phyloP scores from a whole-genome alignment of 2,888 invertebrate species.

The Dorcus parallelipipedus region DNA sequence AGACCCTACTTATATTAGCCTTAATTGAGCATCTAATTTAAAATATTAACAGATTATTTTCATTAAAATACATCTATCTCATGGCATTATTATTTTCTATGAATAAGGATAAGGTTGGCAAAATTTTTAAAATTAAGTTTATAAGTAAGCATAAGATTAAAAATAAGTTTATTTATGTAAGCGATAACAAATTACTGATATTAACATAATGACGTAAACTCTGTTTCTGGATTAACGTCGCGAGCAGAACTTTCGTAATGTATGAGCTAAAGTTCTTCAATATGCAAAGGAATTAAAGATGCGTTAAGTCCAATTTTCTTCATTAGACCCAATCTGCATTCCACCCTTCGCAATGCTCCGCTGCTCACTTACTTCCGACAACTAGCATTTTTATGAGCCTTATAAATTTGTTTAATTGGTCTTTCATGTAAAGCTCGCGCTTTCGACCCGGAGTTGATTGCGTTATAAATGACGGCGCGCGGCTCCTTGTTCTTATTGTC shows the following conservation, averaged over 20 bases:
- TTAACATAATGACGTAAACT: too few relatives aligned
- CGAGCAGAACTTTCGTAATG: neutral
- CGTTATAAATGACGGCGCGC: slow-evolving; percentile 26
- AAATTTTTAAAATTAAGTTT: too few relatives aligned
- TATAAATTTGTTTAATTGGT: slow-evolving; percentile 50
- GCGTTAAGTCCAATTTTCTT: slow-evolving; percentile 49
- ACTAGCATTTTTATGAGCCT: slow-evolving; percentile 46
- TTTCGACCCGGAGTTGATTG: slow-evolving; percentile 30
- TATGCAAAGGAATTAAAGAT: slow-evolving; percentile 42
- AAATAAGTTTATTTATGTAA: too few relatives aligned
- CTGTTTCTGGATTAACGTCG: too few relatives aligned
- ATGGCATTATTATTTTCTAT: too few relatives aligned
- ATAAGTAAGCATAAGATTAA: too few relatives aligned
- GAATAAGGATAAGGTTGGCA: too few relatives aligned
- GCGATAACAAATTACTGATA: too few relatives aligned
- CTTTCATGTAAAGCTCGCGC: slow-evolving; percentile 41
- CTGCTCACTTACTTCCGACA: slow-evolving; percentile 35
- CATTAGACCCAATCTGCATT: slow-evolving; percentile 49
- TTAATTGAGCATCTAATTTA: too few relatives aligned
- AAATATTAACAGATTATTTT: too few relatives aligned
- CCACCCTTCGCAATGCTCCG: slow-evolving; percentile 36
- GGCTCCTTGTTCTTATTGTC: slow-evolving; percentile 16
- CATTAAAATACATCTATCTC: too few relatives aligned
- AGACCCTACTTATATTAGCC: too few relatives aligned
- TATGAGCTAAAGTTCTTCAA: slow-evolving; percentile 11